A percentile compares a stretch with the other conserved stretches of the same genome.
Evolutionary conservation across 2,888 invertebrate genomes (phyloP).

Genomic region (Ashinkailepas kermadecensis): DNA sequence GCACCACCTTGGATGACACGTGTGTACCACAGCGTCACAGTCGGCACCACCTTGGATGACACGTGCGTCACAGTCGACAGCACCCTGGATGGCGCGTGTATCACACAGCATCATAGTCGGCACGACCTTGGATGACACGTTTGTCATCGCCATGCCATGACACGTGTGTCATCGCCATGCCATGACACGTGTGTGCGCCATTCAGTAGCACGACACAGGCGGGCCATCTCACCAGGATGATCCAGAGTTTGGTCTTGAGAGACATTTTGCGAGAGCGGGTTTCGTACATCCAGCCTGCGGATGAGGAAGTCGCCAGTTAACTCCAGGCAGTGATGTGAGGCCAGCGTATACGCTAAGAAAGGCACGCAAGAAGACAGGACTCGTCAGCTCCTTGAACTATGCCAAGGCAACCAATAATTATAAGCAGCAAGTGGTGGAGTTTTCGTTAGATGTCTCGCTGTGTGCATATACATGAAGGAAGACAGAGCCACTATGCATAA

Average conservation of each 20-base stretch:
- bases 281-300: conserved; percentile 21
- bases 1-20: too few relatives aligned
- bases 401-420: too few relatives aligned
- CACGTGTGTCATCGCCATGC: neutral
- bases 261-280: neutral
- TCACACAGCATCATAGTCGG: neutral
- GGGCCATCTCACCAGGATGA: neutral
- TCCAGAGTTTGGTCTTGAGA: conserved; percentile 16
- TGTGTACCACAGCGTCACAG: too few relatives aligned
- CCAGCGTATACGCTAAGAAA: too few relatives aligned
- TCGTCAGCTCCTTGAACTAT: too few relatives aligned
- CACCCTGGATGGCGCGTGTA: neutral
- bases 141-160: neutral
- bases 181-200: neutral
- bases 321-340: too few relatives aligned
- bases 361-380: too few relatives aligned
- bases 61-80: neutral
- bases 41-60: neutral
- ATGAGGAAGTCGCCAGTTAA: too few relatives aligned
- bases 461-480: too few relatives aligned
- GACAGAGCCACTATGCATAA: too few relatives aligned
- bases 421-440: too few relatives aligned
- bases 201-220: neutral
- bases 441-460: too few relatives aligned
- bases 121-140: neutral